Base-by-base conservation (phyloP, 2,888 invertebrate species). In the Stenolophus ochropezus region DNA sequence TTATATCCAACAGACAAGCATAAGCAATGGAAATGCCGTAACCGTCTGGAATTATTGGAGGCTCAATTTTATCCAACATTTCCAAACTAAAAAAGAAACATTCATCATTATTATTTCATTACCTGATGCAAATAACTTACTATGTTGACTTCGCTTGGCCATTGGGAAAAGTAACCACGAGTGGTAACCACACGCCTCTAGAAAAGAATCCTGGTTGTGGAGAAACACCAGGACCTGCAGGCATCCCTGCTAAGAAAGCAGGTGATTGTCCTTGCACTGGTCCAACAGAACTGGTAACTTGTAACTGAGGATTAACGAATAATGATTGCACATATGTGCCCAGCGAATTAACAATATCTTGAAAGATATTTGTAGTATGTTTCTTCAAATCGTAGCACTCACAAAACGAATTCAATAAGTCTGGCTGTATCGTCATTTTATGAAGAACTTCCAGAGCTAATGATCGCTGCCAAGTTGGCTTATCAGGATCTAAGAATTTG, bases 21-120 rank as follows among this genome's bases (percentile, higher is more conserved):
- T 98, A 98, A 0, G 98, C 97, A 51, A 99, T 93, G 0, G 98
- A 98, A 82, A 99, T 95, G 2, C 98, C 98, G 90, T 99, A 99
- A 0, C 99, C 98, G 84, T 99, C 98, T n/a, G 97, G 96, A 84
- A 99, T 96, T 8, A 92, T 89, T 0, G 98, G 98, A 4, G 98
- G 96, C 86, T 99, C 99, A 16, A 95, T 93, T 88, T 98, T 97
- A 87, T 99, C 99, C 86, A 98, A 89, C 95, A 98, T 96, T 89
- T 99, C 99, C 88, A 99, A 91, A 87, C 98, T 97, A 88, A 80
- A 89, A 88, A 51, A 53, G 77, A 77, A 80, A 75, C 47, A 49
- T 25, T 4, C 18, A 58, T 58, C 20, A 49, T 11, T 6, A 42
- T 11, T 49, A 49, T 49, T 49, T 6, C 49, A 49, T 49, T 6